Percentiles rank a stretch among this genome's conserved stretches.
These are phyloP conservation scores for Helicorthomorpha holstii DNA, from an alignment of 1,140 invertebrate genomes.

Conservation along the genomic window DNA sequence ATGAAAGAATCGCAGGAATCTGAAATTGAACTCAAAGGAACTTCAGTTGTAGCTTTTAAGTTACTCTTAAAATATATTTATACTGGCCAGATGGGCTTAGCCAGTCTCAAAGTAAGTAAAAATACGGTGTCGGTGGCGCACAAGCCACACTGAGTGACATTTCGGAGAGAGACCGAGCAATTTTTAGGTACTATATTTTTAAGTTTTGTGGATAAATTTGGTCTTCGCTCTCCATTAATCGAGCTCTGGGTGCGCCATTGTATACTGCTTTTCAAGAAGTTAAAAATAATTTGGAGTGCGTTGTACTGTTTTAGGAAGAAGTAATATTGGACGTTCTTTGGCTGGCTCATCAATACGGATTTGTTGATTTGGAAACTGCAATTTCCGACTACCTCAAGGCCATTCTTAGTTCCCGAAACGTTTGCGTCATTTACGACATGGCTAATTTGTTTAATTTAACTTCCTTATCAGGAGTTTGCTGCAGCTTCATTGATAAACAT, in stretches of 20 bases:
- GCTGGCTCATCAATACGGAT: conserved; percentile 87
- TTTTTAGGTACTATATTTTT: too few relatives aligned
- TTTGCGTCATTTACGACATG: conserved; percentile 82
- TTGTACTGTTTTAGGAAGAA: conserved; percentile 41
- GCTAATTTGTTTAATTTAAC: conserved; percentile 53
- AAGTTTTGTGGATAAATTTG: conserved; percentile 3
- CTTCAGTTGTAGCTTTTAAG: conserved; percentile 77
- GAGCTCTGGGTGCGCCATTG: too few relatives aligned
- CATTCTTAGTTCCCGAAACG: conserved; percentile 68
- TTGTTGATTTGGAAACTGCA: conserved; percentile 71
- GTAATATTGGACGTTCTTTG: conserved; percentile 68
- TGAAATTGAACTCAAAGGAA: conserved; percentile 69
- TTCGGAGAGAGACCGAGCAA: too few relatives aligned
- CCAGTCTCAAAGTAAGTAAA: conserved; percentile 43
- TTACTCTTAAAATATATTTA: conserved; percentile 87
- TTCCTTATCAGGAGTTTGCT: conserved; percentile 41
- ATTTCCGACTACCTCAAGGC: conserved; percentile 86
- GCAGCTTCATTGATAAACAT: conserved; percentile 69
- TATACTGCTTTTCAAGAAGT: background rate
- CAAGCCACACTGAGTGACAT: too few relatives aligned
- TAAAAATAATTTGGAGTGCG: background rate
- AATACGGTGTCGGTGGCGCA: too few relatives aligned
- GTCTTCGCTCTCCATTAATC: background rate
- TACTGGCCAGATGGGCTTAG: conserved; percentile 69
- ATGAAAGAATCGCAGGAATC: conserved; percentile 64